A percentile compares a stretch with the other conserved stretches of the same genome.
phyloP scores from a whole-genome alignment of 2,797 vertebrate genomes.

The Cossypha heuglini region DNA sequence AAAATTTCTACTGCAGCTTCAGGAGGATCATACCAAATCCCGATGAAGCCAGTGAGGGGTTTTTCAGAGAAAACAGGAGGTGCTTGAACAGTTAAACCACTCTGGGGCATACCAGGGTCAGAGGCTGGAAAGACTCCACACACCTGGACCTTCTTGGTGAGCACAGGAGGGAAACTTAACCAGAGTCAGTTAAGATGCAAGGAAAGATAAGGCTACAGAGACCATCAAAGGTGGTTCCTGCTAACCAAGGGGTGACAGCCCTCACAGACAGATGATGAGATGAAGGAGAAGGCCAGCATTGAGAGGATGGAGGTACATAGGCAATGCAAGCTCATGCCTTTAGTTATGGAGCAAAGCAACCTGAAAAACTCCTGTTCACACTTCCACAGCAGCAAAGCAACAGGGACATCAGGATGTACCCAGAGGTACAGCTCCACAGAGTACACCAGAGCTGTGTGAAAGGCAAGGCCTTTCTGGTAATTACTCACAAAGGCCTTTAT shows the following conservation, averaged over 20 bases:
- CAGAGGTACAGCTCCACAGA: neutral
- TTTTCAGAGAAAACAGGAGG: neutral
- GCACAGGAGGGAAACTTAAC: neutral
- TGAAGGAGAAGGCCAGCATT: neutral
- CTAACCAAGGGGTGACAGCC: neutral
- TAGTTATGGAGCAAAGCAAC: neutral
- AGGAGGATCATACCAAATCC: fast-evolving
- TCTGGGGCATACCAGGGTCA: neutral
- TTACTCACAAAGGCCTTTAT: neutral
- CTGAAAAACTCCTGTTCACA: neutral
- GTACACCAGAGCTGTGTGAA: neutral
- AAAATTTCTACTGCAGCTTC: neutral
- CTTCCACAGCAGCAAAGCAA: neutral
- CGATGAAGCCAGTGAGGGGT: neutral
- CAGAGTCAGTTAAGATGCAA: constrained; percentile 36
- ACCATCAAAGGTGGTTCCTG: neutral
- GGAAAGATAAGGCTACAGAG: constrained; percentile 27
- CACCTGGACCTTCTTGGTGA: constrained; percentile 38
- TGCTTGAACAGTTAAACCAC: constrained; percentile 43
- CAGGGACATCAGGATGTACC: fast-evolving
- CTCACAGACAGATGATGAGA: neutral
- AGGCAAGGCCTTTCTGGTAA: neutral
- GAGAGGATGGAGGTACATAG: neutral
- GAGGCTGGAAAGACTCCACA: neutral
- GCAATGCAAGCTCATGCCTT: neutral